Evolutionary conservation across 2,888 invertebrate genomes (phyloP).

Genomic region (Dicyrtoma fusca): DNA sequence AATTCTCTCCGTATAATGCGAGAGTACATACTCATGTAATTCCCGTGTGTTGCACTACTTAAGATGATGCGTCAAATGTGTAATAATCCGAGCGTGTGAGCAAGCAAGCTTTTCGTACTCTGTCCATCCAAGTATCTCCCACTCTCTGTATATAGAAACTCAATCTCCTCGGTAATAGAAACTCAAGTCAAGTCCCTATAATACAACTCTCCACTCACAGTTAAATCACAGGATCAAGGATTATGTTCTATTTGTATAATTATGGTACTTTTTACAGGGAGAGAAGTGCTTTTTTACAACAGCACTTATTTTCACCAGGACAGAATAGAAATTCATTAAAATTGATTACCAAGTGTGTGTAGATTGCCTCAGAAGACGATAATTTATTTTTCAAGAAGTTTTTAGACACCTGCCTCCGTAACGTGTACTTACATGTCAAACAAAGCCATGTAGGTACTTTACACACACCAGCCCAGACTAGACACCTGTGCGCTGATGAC

Average conservation of each 20-base stretch:
- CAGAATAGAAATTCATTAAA: slow-evolving; percentile 12
- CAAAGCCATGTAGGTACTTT: not conserved
- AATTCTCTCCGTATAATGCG: not conserved
- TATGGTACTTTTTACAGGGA: not conserved
- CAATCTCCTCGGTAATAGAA: too few species aligned
- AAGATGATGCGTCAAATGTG: too few species aligned
- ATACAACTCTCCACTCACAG: too few species aligned
- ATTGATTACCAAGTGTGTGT: slow-evolving; percentile 1
- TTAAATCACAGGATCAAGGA: too few species aligned
- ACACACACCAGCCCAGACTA: too few species aligned
- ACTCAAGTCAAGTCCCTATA: not conserved
- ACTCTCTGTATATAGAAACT: too few species aligned
- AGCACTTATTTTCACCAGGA: not conserved
- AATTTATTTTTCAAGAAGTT: not conserved
- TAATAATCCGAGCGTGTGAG: slow-evolving; percentile 6
- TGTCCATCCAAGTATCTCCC: not conserved
- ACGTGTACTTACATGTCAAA: slow-evolving; percentile 14
- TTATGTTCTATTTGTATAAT: slow-evolving; percentile 7
- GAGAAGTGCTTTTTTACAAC: not conserved
- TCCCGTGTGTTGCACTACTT: too few species aligned
- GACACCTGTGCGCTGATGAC: not conserved
- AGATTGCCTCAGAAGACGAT: slow-evolving; percentile 1
- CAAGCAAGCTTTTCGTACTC: not conserved
- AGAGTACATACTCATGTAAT: too few species aligned
- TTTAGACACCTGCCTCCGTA: slow-evolving; percentile 12